These are phyloP conservation scores for Theocolax elegans DNA, from an alignment of 1,140 invertebrate genomes.

Conservation along the genomic window DNA sequence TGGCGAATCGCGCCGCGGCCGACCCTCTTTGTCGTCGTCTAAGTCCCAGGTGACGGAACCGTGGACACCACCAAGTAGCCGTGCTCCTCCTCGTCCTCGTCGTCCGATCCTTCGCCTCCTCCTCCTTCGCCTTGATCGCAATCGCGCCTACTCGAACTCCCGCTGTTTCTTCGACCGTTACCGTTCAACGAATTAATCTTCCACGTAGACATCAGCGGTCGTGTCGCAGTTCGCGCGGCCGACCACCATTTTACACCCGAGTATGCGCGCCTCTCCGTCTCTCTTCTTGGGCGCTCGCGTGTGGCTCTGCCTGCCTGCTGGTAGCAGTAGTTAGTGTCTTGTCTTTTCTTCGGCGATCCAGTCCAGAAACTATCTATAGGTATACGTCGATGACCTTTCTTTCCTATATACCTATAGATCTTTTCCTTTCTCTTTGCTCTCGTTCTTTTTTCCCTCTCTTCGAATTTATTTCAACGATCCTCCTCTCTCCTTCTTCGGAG, in stretches of 20 bases:
- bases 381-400: too few relatives aligned
- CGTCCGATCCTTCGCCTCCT: conserved; percentile 2
- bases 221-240: conserved; percentile 23
- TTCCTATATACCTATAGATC: too few relatives aligned
- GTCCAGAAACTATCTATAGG: too few relatives aligned
- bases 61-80: conserved; percentile 21
- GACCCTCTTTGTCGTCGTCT: not conserved
- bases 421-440: not conserved
- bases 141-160: not conserved
- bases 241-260: conserved; percentile 39
- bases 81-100: conserved; percentile 23
- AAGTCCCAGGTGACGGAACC: conserved; percentile 2
- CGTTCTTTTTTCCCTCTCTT: not conserved
- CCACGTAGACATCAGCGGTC: conserved; percentile 36
- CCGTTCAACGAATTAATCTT: conserved; percentile 14
- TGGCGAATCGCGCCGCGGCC: not conserved
- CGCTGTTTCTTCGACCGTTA: not conserved
- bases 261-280: not conserved
- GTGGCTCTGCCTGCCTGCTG: too few relatives aligned
- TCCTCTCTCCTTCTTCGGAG: not conserved
- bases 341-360: too few relatives aligned
- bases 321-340: too few relatives aligned
- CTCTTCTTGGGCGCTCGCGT: not conserved
- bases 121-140: not conserved
- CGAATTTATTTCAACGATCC: not conserved